A percentile compares a stretch with the other conserved stretches of the same genome.
Evolutionary conservation across 2,888 invertebrate species (phyloP).

Genomic region (Cantharis rufa): DNA sequence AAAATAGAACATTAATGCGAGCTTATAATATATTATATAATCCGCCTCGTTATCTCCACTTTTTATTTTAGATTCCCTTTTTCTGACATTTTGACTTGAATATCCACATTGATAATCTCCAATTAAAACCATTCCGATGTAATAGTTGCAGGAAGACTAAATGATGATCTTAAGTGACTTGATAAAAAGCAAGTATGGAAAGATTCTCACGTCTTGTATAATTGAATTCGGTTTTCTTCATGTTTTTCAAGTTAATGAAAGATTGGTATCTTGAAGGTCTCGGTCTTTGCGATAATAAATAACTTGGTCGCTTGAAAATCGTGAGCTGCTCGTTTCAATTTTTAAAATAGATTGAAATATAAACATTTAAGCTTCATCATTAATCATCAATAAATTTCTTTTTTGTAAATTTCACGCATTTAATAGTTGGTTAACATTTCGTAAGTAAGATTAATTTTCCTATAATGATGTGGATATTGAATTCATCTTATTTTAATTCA

Average conservation of each 20-base stretch:
- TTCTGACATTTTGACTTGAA: neutral
- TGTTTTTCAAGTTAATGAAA: neutral
- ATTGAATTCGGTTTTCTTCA: neutral
- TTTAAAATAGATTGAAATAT: conserved; percentile 9
- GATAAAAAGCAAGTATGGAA: neutral
- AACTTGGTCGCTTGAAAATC: conserved; percentile 7
- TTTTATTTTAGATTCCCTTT: neutral
- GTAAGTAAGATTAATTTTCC: neutral
- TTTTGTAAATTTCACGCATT: neutral
- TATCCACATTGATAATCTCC: neutral
- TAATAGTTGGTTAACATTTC: neutral
- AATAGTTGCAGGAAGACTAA: neutral
- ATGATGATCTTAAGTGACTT: neutral
- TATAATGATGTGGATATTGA: neutral
- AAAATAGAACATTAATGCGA: neutral
- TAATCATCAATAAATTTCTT: neutral
- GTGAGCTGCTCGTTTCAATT: conserved; percentile 9
- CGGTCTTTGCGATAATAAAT: conserved; percentile 14
- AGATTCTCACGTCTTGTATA: neutral
- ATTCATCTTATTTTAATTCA: neutral
- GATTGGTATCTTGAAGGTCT: conserved; percentile 10
- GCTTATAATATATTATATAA: neutral
- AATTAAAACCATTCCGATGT: neutral
- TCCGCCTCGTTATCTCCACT: neutral
- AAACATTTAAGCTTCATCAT: conserved; percentile 6